Base-by-base conservation (phyloP, 2,797 vertebrate species). In the Sternarchorhynchus goeldii region DNA sequence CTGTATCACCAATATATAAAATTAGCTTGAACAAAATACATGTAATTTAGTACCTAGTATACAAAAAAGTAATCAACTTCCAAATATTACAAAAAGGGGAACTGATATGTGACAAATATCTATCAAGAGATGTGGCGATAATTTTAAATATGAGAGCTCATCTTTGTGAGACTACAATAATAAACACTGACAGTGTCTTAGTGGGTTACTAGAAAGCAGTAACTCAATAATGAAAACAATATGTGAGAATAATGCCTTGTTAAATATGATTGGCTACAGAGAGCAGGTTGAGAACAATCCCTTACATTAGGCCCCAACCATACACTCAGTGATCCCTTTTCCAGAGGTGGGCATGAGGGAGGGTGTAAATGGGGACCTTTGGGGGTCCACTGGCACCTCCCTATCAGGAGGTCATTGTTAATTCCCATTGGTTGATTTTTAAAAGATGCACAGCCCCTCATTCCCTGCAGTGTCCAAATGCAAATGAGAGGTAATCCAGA, bases 361-460 rank as follows among this genome's bases (percentile, higher is more conserved):
- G 55, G 57, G 29, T 39, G 16, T 76, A 60, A 76, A 70, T 81
- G 70, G 12, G 32, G 56, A 58, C 62, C 16, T 17, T 63, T 75
- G 32, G 69, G 53, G 81, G 71, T 67, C 53, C 45, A 73, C 71
- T 45, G 72, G 76, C 70, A 68, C 76, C 79, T 60, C 77, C 70
- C 77, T 56, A 75, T 81, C 79, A 76, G 75, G 79, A 81, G 76
- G 72, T 75, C 65, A 77, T 72, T 60, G 32, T 76, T 72, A 25
- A 69, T 68, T 80, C 68, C 81, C 41, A 87, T 85, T 85, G 82
- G 87, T 67, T 65, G 74, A 5, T 63, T 76, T 88, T 87, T 83
- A 82, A 85, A 86, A 82, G 75, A 75, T 76, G 79, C 79, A 67
- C 21, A 68, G 65, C 81, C 80, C 45, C 60, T 64, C 72, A 59